These are phyloP conservation scores for Gastrophysa polygoni DNA, from an alignment of 2,888 invertebrate genomes.

Conservation along the genomic window DNA sequence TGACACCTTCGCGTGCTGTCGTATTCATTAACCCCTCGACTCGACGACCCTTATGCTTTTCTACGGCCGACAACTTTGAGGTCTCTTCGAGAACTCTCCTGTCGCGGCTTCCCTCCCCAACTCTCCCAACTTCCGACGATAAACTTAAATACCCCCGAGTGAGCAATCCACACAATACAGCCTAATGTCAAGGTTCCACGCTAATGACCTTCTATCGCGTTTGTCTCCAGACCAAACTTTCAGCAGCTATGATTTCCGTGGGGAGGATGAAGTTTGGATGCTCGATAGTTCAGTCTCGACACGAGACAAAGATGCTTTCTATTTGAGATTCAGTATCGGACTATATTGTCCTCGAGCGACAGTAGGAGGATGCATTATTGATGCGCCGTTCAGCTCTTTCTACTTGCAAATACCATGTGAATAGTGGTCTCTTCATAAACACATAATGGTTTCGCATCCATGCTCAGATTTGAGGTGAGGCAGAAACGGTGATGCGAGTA, in stretches of 20 bases:
- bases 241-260: neutral
- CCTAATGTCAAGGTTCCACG: slow-evolving; percentile 13
- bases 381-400: too few species aligned
- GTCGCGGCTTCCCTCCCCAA: neutral
- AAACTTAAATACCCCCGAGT: slow-evolving; percentile 11
- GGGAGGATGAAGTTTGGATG: neutral
- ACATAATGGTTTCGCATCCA: too few species aligned
- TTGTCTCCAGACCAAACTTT: slow-evolving; percentile 1
- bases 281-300: neutral
- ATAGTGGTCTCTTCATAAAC: too few species aligned
- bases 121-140: slow-evolving; percentile 9
- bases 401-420: too few species aligned
- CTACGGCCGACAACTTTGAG: neutral
- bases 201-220: slow-evolving; percentile 7
- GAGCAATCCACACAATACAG: slow-evolving; percentile 4
- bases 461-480: too few species aligned
- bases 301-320: too few species aligned
- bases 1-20: neutral
- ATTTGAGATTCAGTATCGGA: too few species aligned
- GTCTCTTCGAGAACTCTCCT: neutral
- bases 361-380: too few species aligned
- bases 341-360: too few species aligned
- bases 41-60: neutral
- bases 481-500: too few species aligned
- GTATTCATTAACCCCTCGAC: neutral